These are phyloP conservation scores for Eledona agricola DNA, from an alignment of 2,888 invertebrate species.

Conservation along the genomic window DNA sequence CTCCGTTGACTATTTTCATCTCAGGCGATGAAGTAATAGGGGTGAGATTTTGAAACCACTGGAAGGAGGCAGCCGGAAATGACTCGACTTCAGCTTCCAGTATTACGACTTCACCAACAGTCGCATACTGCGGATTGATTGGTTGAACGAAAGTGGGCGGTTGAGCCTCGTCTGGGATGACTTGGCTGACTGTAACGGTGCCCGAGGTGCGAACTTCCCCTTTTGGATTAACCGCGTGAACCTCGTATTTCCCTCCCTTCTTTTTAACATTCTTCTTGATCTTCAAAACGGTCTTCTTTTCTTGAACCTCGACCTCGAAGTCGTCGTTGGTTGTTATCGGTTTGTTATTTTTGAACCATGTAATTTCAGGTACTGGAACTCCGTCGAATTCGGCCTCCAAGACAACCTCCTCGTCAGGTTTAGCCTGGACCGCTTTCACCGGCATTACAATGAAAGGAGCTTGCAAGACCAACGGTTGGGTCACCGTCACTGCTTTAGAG, in stretches of 20 bases:
- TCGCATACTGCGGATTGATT: constrained; percentile 74
- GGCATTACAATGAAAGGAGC: constrained; percentile 83
- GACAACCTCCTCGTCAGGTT: constrained; percentile 73
- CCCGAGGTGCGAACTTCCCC: constrained; percentile 84
- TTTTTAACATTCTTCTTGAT: constrained; percentile 76
- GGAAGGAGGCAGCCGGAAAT: constrained; percentile 82
- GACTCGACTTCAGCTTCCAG: constrained; percentile 82
- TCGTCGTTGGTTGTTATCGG: constrained; percentile 74
- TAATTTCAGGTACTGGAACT: constrained; percentile 74
- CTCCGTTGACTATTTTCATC: constrained; percentile 75
- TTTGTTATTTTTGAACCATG: constrained; percentile 87
- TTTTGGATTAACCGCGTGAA: constrained; percentile 78
- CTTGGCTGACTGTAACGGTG: constrained; percentile 77
- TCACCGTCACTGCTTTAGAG: constrained; percentile 63
- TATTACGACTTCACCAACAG: constrained; percentile 79
- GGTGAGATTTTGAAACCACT: constrained; percentile 83
- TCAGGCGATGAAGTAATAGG: constrained; percentile 76
- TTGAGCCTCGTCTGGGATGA: constrained; percentile 63
- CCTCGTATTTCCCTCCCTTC: constrained; percentile 88
- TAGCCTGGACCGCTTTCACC: constrained; percentile 77
- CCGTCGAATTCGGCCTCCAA: constrained; percentile 79
- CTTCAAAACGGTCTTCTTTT: constrained; percentile 71
- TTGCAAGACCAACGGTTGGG: constrained; percentile 66
- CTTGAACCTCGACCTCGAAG: constrained; percentile 68
- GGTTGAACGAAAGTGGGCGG: constrained; percentile 80